Evolutionary conservation across 2,888 invertebrate genomes (phyloP), one percentile per base, ranked within the genome.

Genomic region (Calliopum simillimum): DNA sequence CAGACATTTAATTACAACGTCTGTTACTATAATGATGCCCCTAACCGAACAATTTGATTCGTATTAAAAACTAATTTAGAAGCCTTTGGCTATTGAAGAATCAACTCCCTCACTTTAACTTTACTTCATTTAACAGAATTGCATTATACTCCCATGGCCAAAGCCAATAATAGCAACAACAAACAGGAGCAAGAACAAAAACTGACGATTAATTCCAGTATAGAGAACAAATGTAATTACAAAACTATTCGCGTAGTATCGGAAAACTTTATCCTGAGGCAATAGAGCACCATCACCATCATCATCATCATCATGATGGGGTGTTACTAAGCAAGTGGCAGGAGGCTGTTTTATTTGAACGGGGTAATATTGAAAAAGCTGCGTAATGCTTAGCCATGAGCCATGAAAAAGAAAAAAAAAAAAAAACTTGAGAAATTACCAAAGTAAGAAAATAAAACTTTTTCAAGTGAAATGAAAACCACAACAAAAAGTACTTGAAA

Each of bases 11-110:
- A 65, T 65, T 65, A 55, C 55, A 65, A 65, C 65, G 65, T 65
- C 55, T 55, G 65, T n/a, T 33, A 33, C 33, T 33, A 8, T 33
- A 33, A 33, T 33, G 33, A 33, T 5, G 33, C 33, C 33, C 33
- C 33, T n/a, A 58, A 46, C 58, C 47, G 47, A 62, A 56, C 69
- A 47, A 69, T 69, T 69, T 56, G 69, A 69, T 64, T 61, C 58
- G 49, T 64, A 69, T 69, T 69, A 69, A 64, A 64, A 69, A 69
- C 49, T 63, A 64, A 69, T 69, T 69, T 69, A 58, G 56, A 69
- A 55, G 58, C 67, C 46, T 46, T 62, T 21, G 53, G 53, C 13
- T 23, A 44, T 61, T 43, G n/a, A 56, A 56, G 23, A 12, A 13
- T 25, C 14, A 25, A 23, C n/a, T 13, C 25, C 56, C 21, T n/a